Base-by-base conservation (phyloP, 1,140 invertebrate genomes). In the Gonatopus flavifemur region DNA sequence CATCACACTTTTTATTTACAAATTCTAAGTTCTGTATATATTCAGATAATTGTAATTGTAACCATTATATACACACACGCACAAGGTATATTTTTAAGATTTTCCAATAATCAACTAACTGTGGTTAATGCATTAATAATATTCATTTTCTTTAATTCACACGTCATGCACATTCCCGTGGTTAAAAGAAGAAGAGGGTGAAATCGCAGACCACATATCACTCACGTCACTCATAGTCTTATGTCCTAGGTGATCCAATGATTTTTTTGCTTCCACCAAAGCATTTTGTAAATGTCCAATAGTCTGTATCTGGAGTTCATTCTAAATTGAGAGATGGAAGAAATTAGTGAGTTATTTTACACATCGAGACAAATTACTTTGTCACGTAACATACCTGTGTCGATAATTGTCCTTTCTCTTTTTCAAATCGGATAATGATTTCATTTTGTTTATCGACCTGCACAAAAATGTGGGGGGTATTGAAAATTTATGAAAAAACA, bases 151-250 rank as follows among this genome's bases (percentile, higher is more conserved):
- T 55, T 44, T 49, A 31, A 48, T 58, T 74, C 70, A 78, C 72
- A 78, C 68, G 62, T 77, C 76, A 69, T 78, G 75, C 70, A 77
- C 72, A 58, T 72, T 75, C 32, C 67, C 64, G 56, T 72, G 70
- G 63, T 57, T 72, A 58, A 70, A 74, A 35, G 67, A 53, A 51
- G 69, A 56, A 67, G 72, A 55, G 57, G 70, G 53, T 53, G 75
- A 66, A 57, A 66, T 64, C 42, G 69, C 57, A 64, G 65, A 55
- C 67, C 70, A 70, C 51, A 70, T 64, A 51, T 76, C 75, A 73
- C 66, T 74, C 63, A 71, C 68, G 49, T 74, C 72, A 57, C 57
- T 76, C 24, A 67, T 61, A 41, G 69, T 49, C 62, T 70, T 76
- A 35, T 74, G 64, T 49, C 58, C 61, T 57, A 71, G 69, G 59